Evolutionary conservation across 2,888 invertebrate species (phyloP), one percentile per base, ranked within the genome.

Genomic region (Polymixis flavicincta): DNA sequence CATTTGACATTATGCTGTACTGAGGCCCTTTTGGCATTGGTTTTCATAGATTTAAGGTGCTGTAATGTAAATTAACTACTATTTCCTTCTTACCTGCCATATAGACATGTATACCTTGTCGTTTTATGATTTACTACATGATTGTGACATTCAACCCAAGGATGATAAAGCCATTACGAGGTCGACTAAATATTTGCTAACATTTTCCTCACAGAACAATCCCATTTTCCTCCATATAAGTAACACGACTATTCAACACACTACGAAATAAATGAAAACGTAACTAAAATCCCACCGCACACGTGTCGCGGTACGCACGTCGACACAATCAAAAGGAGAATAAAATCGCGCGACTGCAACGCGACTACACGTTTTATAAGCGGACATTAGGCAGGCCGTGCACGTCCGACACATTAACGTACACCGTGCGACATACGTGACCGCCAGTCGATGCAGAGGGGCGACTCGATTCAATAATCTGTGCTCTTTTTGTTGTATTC

Each of bases 351-450:
- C 89, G 88, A 87, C 88, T 92, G 87, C 86, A 86, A 84, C 87
- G 90, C 90, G 87, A 85, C 82, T 87, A 87, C 92, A 92, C 92
- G 92, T 92, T 92, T 92, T 90, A 91, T 91, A 89, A 87, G 89
- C 88, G 84, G 79, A 80, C 90, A 92, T 95, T 94, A 94, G 91
- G 92, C 92, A 93, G 84, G 90, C 94, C 81, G 69, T 88, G 84
- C 95, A 95, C 95, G 95, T 94, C 89, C 92, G 89, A 92, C 93
- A 93, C 94, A 95, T 95, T 95, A 95, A 94, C 94, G 95, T 94
- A 92, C 94, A 93, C 92, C 92, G 89, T 87, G 91, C 91, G 92
- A 92, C 91, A 92, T 87, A 94, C 95, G 94, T 95, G 95, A 91
- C 91, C 88, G 79, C 61, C 81, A 89, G 89, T 83, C 87, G 84